phyloP scores from a whole-genome alignment of 2,113 vertebrate genomes.

The Lampris megalopsis region DNA sequence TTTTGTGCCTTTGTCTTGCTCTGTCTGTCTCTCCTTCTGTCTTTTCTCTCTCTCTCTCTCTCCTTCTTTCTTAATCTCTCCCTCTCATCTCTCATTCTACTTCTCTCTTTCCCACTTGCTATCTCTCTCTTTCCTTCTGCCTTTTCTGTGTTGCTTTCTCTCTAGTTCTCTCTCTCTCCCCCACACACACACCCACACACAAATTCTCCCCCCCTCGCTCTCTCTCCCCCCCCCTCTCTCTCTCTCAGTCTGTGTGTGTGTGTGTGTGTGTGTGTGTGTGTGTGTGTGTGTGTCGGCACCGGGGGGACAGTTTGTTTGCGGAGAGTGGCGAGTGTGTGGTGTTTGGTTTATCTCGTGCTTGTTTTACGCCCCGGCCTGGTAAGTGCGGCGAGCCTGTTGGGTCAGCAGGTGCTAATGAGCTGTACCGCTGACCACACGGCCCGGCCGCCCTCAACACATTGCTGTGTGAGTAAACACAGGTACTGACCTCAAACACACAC shows the following conservation, averaged over 20 bases:
- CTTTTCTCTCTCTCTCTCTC: conserved; percentile 28
- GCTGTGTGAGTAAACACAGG: conserved; percentile 32
- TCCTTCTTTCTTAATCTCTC: conserved; percentile 12
- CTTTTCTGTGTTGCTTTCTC: conserved; percentile 30
- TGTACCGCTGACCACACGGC: conserved; percentile 55
- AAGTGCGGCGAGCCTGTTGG: conserved; percentile 22
- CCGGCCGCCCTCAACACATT: conserved; percentile 41
- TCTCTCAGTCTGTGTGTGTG: not conserved
- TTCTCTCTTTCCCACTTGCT: not conserved
- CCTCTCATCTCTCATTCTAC: conserved; percentile 4
- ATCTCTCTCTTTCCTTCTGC: not conserved
- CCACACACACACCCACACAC: too few species aligned
- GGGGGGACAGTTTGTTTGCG: conserved; percentile 19
- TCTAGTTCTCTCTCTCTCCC: not conserved
- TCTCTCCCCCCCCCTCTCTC: conserved; percentile 20
- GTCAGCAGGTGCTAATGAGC: conserved; percentile 65
- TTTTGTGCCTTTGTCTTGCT: conserved; percentile 7
- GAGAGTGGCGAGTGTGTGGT: conserved; percentile 34
- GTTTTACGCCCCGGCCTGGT: conserved; percentile 26
- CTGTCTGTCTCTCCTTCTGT: conserved; percentile 12
- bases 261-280: too few species aligned
- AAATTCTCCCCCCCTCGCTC: not conserved
- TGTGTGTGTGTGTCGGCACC: too few species aligned
- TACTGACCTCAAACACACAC: conserved; percentile 36
- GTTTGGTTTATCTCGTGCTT: conserved; percentile 51